Base-by-base conservation (phyloP, 1,140 invertebrate genomes). In the Sesamia nonagrioides region DNA sequence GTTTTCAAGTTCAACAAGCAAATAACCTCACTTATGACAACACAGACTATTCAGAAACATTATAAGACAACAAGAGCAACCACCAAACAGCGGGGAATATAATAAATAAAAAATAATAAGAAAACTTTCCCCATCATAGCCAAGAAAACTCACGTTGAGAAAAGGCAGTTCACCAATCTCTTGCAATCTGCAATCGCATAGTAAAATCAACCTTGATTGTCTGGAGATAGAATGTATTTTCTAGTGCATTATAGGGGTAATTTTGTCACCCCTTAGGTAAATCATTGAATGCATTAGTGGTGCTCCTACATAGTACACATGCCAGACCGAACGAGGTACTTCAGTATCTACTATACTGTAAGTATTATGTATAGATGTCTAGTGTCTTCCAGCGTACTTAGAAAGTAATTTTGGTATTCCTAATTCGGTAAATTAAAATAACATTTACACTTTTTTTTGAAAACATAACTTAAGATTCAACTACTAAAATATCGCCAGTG, bases 61-160 rank as follows among this genome's bases (percentile, higher is more conserved):
- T 71, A 50, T 58, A 69, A 42, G 40, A 54, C 68, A 69, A n/a
- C 63, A 73, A 72, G 77, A 82, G 61, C 75, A 68, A 60, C 83
- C 78, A 42, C 69, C 58, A 84, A 88, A 82, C 87, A 88, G 85
- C 87, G 80, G 88, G 86, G 83, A 83, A 86, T 83, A 82, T 87
- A 89, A 93, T 92, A 92, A 91, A 93, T 89, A 91, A 92, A 87
- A 89, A 91, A 91, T 92, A 92, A 92, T 92, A 91, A 88, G 85
- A 89, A 92, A 94, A 94, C 86, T 94, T 94, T 93, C 84, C 84
- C 89, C 89, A 92, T 94, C 91, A 89, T 79, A 82, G 80, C 86
- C 82, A 84, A 81, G 84, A 87, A 82, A 75, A 82, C 78, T 87
- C 84, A 87, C 79, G 83, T 84, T 79, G 84, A 86, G 86, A 86